Evolutionary conservation across 1,140 invertebrate genomes (phyloP).

Genomic region (Dolichoris vasculosae): DNA sequence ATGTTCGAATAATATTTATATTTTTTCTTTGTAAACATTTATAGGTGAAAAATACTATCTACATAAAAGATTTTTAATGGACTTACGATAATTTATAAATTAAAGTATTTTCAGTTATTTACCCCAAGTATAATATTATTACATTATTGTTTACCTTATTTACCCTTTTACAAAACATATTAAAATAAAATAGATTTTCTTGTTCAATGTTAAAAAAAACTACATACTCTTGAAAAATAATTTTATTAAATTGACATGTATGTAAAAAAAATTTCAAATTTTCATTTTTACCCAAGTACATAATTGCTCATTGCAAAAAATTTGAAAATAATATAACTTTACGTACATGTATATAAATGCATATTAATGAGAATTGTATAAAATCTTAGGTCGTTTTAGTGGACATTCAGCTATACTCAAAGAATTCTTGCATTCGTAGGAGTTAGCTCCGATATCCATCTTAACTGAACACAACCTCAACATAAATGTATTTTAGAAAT

Average conservation of each 20-base stretch:
- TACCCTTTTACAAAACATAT: neutral
- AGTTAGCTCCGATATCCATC: slow-evolving; percentile 22
- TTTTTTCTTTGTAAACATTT: too few relatives aligned
- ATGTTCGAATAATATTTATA: too few relatives aligned
- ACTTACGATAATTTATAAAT: too few relatives aligned
- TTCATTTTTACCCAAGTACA: neutral
- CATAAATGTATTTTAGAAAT: slow-evolving; percentile 52
- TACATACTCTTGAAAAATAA: neutral
- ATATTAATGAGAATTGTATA: neutral
- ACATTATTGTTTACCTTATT: neutral
- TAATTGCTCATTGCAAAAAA: neutral
- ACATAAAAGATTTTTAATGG: too few relatives aligned
- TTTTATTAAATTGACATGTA: neutral
- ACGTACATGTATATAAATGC: neutral
- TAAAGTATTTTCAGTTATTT: neutral
- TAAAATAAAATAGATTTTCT: neutral
- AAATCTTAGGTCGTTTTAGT: neutral
- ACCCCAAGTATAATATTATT: neutral
- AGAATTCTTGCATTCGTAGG: neutral
- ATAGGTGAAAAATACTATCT: too few relatives aligned
- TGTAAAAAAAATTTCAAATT: neutral
- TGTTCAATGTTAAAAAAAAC: neutral
- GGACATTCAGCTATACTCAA: neutral
- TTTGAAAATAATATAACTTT: neutral
- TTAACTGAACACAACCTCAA: slow-evolving; percentile 43